Evolutionary conservation across 1,140 invertebrate genomes (phyloP).

Genomic region (Heliconius hermathena): DNA sequence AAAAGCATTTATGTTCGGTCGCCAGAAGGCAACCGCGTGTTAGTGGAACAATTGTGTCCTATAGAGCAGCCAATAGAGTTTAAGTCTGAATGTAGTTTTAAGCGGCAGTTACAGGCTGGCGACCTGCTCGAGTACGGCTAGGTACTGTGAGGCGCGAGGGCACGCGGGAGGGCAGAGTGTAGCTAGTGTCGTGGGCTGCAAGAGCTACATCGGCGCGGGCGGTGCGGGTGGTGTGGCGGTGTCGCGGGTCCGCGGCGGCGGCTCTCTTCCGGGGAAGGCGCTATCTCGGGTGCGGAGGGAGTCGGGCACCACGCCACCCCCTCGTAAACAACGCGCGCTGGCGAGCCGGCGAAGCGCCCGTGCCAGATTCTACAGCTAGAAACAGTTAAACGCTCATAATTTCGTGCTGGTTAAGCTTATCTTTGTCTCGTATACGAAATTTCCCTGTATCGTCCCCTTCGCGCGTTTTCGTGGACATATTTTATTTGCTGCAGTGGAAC

Average conservation of each 20-base stretch:
- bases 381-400: conserved; percentile 82
- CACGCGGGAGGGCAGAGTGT: conserved; percentile 39
- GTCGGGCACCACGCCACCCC: conserved; percentile 59
- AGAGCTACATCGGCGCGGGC: conserved; percentile 46
- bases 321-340: conserved; percentile 80
- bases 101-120: conserved; percentile 53
- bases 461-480: conserved; percentile 74
- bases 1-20: conserved; percentile 14
- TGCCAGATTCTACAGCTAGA: conserved; percentile 81
- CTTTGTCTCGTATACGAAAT: conserved; percentile 80
- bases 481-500: conserved; percentile 76
- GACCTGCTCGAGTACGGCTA: conserved; percentile 66
- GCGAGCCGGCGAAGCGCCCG: conserved; percentile 79
- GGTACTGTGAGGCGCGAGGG: conserved; percentile 54
- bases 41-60: conserved; percentile 49
- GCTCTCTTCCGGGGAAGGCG: conserved; percentile 75
- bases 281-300: conserved; percentile 74
- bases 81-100: conserved; percentile 60
- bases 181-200: conserved; percentile 45
- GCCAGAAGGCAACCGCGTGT: conserved; percentile 28
- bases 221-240: conserved; percentile 14
- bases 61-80: conserved; percentile 61
- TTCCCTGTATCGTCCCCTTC: conserved; percentile 71
- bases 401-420: conserved; percentile 81
- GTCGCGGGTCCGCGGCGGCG: conserved; percentile 38